Evolutionary conservation across 1,140 invertebrate species (phyloP).

Genomic region (Medauroidea extradentata): DNA sequence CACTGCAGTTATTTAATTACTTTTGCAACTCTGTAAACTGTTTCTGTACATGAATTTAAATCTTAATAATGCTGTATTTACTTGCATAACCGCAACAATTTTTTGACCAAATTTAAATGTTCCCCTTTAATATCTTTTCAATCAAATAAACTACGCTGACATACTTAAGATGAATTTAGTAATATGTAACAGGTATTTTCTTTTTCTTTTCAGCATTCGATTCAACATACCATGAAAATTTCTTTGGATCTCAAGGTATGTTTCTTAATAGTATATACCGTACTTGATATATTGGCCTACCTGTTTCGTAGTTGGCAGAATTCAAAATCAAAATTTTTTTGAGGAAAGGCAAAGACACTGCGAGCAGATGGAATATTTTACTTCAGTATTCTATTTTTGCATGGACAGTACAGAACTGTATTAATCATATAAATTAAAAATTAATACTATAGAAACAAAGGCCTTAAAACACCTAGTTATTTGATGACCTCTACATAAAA

Average conservation of each 20-base stretch:
- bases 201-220: slow-evolving; percentile 35
- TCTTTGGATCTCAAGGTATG: slow-evolving; percentile 40
- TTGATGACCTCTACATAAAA: too few relatives aligned
- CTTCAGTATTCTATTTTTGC: background rate
- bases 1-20: background rate
- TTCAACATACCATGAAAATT: slow-evolving; percentile 33
- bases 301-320: background rate
- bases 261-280: background rate
- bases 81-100: background rate
- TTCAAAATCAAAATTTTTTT: background rate
- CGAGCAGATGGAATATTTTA: background rate
- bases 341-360: too few relatives aligned
- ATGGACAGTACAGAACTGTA: too few relatives aligned
- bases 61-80: background rate
- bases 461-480: too few relatives aligned
- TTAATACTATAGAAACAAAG: too few relatives aligned
- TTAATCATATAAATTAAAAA: too few relatives aligned
- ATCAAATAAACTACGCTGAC: too few relatives aligned
- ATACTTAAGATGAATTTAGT: too few relatives aligned
- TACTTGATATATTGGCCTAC: background rate
- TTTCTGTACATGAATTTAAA: background rate
- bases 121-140: background rate
- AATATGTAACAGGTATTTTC: slow-evolving; percentile 11
- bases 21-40: background rate
- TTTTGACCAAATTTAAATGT: too few relatives aligned